Evolutionary conservation across 2,888 invertebrate genomes (phyloP), one percentile per base, ranked within the genome.

Genomic region (Eupelmus urozonus): DNA sequence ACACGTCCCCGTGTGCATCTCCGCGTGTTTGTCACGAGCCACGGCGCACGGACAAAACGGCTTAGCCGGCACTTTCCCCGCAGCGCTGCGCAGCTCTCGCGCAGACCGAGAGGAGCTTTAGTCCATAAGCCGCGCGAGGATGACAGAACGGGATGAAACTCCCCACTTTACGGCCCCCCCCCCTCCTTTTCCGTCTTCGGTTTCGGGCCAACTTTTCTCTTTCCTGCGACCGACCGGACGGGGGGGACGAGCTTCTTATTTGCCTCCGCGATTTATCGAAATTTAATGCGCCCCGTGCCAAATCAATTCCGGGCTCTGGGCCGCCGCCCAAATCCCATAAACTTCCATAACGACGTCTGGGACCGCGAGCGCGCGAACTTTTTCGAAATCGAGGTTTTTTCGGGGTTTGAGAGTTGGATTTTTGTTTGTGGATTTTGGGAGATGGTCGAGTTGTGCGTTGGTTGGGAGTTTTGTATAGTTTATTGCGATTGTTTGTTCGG

Each of bases 241-340:
- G 45, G 16, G 16, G 29, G 25, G n/a, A 25, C 18, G 40, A 73
- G 72, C 79, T 76, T 72, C 75, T 79, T 79, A 79, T 79, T 79
- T 79, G 79, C 71, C 72, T 76, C 53, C 40, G 62, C 71, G 72
- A 79, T 76, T 76, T 79, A 79, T 79, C 76, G 72, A 69, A 79
- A 79, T 76, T 76, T 79, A 79, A 79, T 76, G 79, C 76, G 65
- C n/a, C 34, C 49, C 76, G 71, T 69, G 76, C 72, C 76, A 79
- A 79, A 79, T 79, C 79, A 79, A 76, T 79, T 79, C 72, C 59
- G 18, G 20, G 9, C 53, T 40, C 55, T 76, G 76, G 76, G 59
- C 69, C n/a, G 62, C 2, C 79, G 69, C 65, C 78, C 75, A 75
- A 78, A 59, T 75, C 67, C 65, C 53, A 65, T 65, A 75, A 75